A percentile compares a stretch with the other conserved stretches of the same genome.
Evolutionary conservation across 2,113 vertebrate genomes (phyloP).

Genomic region (Bubalus kerabau): DNA sequence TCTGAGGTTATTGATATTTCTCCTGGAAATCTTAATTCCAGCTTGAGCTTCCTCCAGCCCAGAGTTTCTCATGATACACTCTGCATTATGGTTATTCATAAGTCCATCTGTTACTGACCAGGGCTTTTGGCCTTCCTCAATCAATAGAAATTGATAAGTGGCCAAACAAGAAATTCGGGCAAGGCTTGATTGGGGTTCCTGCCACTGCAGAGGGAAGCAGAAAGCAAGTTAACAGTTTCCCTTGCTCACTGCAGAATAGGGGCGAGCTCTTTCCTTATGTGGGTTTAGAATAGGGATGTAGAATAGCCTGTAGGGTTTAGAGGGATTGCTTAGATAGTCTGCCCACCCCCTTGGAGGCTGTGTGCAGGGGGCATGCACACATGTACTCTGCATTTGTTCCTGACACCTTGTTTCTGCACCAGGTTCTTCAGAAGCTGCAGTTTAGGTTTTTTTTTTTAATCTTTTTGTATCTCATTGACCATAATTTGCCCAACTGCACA

Average conservation of each 20-base stretch:
- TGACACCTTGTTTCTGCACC: not conserved
- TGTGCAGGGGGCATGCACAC: not conserved
- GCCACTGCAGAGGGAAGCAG: not conserved
- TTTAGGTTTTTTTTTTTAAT: not conserved
- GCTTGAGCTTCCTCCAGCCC: no score
- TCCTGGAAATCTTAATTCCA: no score
- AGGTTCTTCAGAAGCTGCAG: not conserved
- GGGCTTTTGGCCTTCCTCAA: not conserved
- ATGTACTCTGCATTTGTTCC: not conserved
- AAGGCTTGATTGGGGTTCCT: not conserved
- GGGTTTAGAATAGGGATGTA: not conserved
- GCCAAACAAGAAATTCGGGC: not conserved
- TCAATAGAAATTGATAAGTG: not conserved
- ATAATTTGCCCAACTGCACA: not conserved
- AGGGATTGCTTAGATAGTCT: not conserved
- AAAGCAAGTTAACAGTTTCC: not conserved
- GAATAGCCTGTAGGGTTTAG: not conserved
- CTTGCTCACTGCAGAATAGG: not conserved
- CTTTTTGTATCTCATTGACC: not conserved
- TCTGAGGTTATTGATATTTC: no score
- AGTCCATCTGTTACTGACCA: not conserved
- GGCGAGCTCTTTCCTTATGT: not conserved
- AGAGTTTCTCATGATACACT: no score
- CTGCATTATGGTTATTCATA: not conserved
- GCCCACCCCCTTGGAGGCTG: not conserved